Evolutionary conservation across 2,113 vertebrate species (phyloP), one percentile per base, ranked within the genome.

Genomic region (Myodes glareolus): DNA sequence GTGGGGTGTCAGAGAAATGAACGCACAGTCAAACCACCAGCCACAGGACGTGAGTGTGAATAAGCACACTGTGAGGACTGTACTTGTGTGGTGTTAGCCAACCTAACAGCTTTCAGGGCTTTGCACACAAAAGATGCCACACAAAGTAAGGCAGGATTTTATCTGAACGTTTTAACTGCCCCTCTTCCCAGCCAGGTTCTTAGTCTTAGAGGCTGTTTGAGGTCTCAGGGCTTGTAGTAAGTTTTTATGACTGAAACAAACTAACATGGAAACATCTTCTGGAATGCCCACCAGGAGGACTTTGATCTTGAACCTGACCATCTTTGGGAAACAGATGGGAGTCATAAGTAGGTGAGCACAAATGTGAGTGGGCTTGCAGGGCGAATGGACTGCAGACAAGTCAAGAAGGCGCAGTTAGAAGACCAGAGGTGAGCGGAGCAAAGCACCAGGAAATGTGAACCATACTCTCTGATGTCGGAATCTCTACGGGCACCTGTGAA

Each of bases 1-100:
- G 97, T 82, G 61, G 93, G 88, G 84, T 81, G 58, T 80, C 55
- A 80, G 86, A 90, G 84, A 95, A 93, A 93, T 72, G 90, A 96
- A 88, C 52, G n/a, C 65, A 94, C n/a, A 88, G 14, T 47, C 80
- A 80, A 68, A 72, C 67, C 63, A 73, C 65, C 92, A 68, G 88
- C 58, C 72, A 39, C 25, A 11, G 67, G 85, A 92, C 12, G 0
- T 10, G 78, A 52, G 75, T 61, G 36, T 61, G 85, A 93, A 78
- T 86, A 89, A 91, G 67, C 67, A 85, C 80, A 65, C 0, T 70
- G 61, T 50, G 70, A 88, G 36, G 92, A 91, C 85, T 52, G 93
- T 73, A 88, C 36, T 73, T 23, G 27, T 3, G 29, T 70, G 90
- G 61, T 5, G 7, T 19, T 17, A 14, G 36, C 91, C 65, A 85